phyloP scores from a whole-genome alignment of 2,888 invertebrate species.

The Malachius bipustulatus region DNA sequence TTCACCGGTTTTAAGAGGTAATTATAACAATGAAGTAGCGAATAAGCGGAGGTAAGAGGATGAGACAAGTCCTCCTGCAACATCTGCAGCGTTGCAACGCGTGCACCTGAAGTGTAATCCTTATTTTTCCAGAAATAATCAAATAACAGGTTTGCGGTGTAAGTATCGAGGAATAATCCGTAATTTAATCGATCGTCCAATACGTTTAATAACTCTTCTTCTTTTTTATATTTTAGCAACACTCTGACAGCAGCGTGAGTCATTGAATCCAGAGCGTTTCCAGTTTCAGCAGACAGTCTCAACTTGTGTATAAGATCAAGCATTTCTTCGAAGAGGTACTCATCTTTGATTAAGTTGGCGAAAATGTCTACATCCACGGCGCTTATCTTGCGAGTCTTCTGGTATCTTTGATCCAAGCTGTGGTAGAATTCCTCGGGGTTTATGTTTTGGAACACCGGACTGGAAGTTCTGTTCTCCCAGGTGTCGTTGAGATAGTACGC shows the following conservation, averaged over 20 bases:
- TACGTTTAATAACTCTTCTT: conserved; percentile 55
- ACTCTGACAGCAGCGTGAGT: conserved; percentile 65
- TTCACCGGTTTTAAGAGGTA: conserved; percentile 46
- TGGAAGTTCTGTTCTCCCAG: conserved; percentile 54
- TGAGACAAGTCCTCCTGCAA: conserved; percentile 77
- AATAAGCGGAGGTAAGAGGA: conserved; percentile 54
- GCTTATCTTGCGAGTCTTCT: conserved; percentile 49
- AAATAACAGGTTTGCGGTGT: conserved; percentile 65
- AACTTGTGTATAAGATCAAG: conserved; percentile 60
- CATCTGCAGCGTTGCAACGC: conserved; percentile 69
- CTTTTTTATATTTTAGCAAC: conserved; percentile 42
- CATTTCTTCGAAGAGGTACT: conserved; percentile 54
- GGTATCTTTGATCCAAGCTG: conserved; percentile 55
- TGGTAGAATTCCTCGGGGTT: conserved; percentile 57
- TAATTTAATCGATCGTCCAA: conserved; percentile 73
- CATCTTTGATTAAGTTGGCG: conserved; percentile 51
- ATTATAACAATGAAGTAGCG: conserved; percentile 63
- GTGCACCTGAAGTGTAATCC: conserved; percentile 60
- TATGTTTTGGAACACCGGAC: conserved; percentile 47
- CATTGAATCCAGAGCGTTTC: conserved; percentile 64
- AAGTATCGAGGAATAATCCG: conserved; percentile 83
- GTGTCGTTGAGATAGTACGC: conserved; percentile 59
- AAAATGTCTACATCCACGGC: conserved; percentile 77
- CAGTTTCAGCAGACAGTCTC: conserved; percentile 58
- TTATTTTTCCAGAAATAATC: conserved; percentile 61